Evolutionary conservation across 2,888 invertebrate species (phyloP).

Genomic region (Dascillus cervinus): DNA sequence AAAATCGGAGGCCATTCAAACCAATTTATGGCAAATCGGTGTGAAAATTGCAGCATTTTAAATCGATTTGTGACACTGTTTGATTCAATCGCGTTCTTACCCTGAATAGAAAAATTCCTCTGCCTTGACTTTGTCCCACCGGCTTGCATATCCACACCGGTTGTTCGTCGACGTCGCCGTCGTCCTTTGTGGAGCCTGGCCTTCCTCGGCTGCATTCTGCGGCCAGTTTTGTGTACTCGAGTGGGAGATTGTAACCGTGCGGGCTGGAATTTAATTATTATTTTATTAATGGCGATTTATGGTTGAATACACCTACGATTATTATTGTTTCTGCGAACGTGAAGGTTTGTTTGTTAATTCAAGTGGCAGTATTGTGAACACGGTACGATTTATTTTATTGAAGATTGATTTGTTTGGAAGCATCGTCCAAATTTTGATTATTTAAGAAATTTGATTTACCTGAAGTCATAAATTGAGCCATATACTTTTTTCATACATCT

Average conservation of each 20-base stretch:
- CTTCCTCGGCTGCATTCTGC: slow-evolving; percentile 61
- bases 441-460: slow-evolving; percentile 46
- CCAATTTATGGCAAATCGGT: no score
- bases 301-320: no score
- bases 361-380: no score
- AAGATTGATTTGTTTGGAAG: no score
- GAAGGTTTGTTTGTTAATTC: no score
- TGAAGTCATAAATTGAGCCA: slow-evolving; percentile 76
- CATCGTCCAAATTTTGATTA: no score
- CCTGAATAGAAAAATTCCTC: slow-evolving; percentile 75
- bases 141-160: slow-evolving; percentile 85
- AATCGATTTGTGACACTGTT: neutral
- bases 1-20: no score
- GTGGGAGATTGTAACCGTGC: slow-evolving; percentile 69
- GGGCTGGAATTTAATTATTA: slow-evolving; percentile 50
- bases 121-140: slow-evolving; percentile 76
- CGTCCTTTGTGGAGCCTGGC: slow-evolving; percentile 30
- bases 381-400: no score
- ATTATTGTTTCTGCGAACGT: no score
- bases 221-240: slow-evolving; percentile 77
- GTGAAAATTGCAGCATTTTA: no score
- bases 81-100: slow-evolving; percentile 40
- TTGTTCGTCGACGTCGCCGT: slow-evolving; percentile 41
- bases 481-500: slow-evolving; percentile 76
- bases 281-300: no score